These are phyloP conservation scores for Drosophila rufa DNA, from an alignment of 1,140 invertebrate genomes.

Conservation along the genomic window DNA sequence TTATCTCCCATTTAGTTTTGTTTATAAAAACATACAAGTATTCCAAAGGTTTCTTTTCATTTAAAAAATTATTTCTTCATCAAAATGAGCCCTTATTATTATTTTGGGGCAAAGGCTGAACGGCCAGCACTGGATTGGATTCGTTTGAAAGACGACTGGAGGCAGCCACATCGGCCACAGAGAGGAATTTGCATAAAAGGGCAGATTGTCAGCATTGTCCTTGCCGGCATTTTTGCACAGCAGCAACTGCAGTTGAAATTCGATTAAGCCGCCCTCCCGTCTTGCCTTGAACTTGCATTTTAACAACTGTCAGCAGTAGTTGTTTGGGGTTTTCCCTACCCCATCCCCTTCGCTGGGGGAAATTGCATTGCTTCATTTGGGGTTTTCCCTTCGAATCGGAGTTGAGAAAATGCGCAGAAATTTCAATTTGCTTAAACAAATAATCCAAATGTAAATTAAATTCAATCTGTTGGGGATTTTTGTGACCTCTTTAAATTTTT, in stretches of 20 bases:
- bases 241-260: constrained; percentile 54
- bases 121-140: constrained; percentile 1
- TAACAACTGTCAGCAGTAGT: constrained; percentile 29
- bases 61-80: background rate
- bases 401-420: constrained; percentile 1
- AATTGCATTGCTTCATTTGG: constrained; percentile 28
- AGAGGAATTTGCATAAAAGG: constrained; percentile 66
- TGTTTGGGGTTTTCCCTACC: background rate
- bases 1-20: background rate
- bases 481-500: background rate
- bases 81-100: background rate
- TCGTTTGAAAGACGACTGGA: constrained; percentile 34
- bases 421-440: constrained; percentile 15
- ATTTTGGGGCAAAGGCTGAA: background rate
- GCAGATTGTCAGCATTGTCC: constrained; percentile 59
- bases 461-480: background rate
- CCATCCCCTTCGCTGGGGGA: background rate
- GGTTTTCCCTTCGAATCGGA: background rate
- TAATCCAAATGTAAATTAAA: constrained; percentile 11
- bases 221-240: constrained; percentile 27
- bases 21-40: too few relatives aligned
- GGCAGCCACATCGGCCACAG: constrained; percentile 54
- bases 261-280: constrained; percentile 44
- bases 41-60: too few relatives aligned
- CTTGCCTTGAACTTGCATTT: constrained; percentile 36